Evolutionary conservation across 2,888 invertebrate genomes (phyloP), one percentile per base, ranked within the genome.

Genomic region (Margaritifera margaritifera): DNA sequence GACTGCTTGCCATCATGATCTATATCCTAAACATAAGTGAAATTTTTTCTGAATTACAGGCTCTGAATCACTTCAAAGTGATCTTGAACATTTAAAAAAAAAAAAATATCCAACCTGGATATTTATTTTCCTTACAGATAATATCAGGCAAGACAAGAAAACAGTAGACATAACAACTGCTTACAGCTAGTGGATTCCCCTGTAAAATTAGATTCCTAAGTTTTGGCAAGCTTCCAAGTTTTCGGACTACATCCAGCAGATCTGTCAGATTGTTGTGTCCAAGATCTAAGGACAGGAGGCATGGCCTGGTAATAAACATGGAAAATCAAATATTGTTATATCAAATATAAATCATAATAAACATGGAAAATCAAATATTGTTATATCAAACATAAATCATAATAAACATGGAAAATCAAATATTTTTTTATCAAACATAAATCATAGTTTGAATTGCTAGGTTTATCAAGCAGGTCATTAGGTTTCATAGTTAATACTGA

Each of bases 181-280:
- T 81, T 78, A 89, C 89, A 20, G 87, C 79, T 6, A 89, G 69
- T 53, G 89, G 89, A 71, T 89, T 89, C 64, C 89, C 89, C 67
- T 84, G 81, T 31, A 89, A 71, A 42, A 89, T 78, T 18, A 89
- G 82, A 68, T 88, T 88, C 27, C 86, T 64, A 11, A 89, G 77
- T 72, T 86, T 87, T 50, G 87, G 86, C 18, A 89, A 75, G 1
- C 87, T 82, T 42, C 81, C 75, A 20, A 89, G 75, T 65, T 86
- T 87, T 42, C 84, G 68, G 4, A 89, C 78, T 19, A 86, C 79
- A 64, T 88, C 86, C 58, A 84, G 69, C 8, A 89, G 78, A 72
- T 89, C 87, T 76, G 79, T 81, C 53, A 89, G 77, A 69, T 88
- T 83, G 78, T 89, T 89, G 75, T 88, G 83, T 67, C 88, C 86